Base-by-base conservation (phyloP, 1,140 invertebrate species). In the Proales similis region DNA sequence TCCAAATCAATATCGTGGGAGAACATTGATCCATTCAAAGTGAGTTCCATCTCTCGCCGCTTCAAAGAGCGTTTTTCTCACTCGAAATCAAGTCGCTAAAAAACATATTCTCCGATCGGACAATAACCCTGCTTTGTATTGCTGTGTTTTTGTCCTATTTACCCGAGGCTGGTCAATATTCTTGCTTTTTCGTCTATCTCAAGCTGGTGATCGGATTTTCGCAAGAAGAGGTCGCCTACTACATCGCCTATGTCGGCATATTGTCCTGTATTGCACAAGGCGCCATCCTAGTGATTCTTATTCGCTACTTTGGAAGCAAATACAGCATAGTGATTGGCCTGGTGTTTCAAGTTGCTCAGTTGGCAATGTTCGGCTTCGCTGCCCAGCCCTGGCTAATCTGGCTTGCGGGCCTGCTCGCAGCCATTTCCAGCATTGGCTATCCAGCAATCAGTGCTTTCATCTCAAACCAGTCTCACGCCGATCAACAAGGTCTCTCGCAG, bases 401-500 rank as follows among this genome's bases (percentile, higher is more conserved):
- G 94, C 86, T 86, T 30, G 93, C 92, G 46, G 94, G 94, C 51
- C 82, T 92, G 65, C 80, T 99, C 61, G 93, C 94, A 36, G 89
- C 92, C 11, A 81, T 97, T 60, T 92, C 89, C 65, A 78, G 72
- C 66, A 77, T 97, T 66, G 93, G 92, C 1, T 99, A 99, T 80
- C 94, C 95, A 46, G 90, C 93, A n/a, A 97, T 99, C 69, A 94
- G 90, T 77, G 88, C 94, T 30, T 98, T 94, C 79, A 90, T 97
- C 32, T 96, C 91, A 11, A 88, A 91, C 67, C 91, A 96, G 78
- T 90, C 92, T 57, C 85, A 91, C 72, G 84, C 87, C 29, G 94
- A 98, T 74, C 86, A 94, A 71, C 95, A 99, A 79, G 94, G 86
- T 81, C 19, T 66, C 7, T 49, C 61, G 6, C 60, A 62, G 48